Evolutionary conservation across 2,113 vertebrate species (phyloP).

Genomic region (Theropithecus gelada): DNA sequence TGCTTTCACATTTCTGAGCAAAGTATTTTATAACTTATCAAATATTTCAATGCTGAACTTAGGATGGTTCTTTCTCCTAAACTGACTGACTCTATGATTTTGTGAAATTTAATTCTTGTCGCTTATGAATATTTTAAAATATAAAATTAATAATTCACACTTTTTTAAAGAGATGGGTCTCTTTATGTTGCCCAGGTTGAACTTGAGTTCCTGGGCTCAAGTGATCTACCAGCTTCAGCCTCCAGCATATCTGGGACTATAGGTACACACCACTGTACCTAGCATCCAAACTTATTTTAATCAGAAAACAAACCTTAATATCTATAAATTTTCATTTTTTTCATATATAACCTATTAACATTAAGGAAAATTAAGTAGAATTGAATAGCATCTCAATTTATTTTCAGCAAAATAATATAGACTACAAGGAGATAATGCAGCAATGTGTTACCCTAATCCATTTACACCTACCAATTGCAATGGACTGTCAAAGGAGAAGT

Average conservation of each 20-base stretch:
- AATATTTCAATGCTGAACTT: background rate
- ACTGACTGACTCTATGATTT: background rate
- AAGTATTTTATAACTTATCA: background rate
- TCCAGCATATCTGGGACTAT: background rate
- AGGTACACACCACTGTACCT: background rate
- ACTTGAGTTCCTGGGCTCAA: background rate
- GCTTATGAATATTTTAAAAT: background rate
- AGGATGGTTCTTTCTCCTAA: background rate
- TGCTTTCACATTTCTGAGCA: background rate
- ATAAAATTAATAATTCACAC: background rate
- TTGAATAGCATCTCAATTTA: background rate
- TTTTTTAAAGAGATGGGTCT: background rate
- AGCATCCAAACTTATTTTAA: background rate
- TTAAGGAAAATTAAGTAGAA: background rate
- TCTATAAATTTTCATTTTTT: background rate
- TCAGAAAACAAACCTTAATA: background rate
- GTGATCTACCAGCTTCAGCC: background rate
- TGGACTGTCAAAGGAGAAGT: background rate
- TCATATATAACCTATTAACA: background rate
- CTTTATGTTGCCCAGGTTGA: background rate
- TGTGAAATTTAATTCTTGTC: background rate
- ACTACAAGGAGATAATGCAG: background rate
- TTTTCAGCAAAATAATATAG: background rate
- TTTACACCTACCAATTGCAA: background rate
- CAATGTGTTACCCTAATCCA: background rate